phyloP scores from a whole-genome alignment of 2,888 invertebrate species.

The Eupithecia dodoneata region DNA sequence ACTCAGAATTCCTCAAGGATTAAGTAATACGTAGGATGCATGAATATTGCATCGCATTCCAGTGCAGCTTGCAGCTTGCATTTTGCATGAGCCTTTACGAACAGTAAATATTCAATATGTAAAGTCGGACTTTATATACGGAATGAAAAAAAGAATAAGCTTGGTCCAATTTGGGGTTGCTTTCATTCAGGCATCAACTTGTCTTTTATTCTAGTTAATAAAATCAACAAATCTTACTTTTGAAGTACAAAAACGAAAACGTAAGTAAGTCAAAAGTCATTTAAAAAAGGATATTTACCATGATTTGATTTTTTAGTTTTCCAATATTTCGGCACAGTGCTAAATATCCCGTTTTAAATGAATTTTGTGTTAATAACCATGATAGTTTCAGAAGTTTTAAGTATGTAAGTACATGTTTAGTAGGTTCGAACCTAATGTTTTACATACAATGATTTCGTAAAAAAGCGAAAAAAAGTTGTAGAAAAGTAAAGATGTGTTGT shows the following conservation, averaged over 20 bases:
- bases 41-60: slow-evolving; percentile 23
- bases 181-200: neutral
- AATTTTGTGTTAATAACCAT: no score
- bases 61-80: slow-evolving; percentile 11
- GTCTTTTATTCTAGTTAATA: neutral
- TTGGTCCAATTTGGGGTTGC: neutral
- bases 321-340: no score
- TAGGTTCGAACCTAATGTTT: neutral
- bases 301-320: no score
- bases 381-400: no score
- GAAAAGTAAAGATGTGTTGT: no score
- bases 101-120: neutral
- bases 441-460: neutral
- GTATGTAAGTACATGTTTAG: no score
- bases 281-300: no score
- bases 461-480: neutral
- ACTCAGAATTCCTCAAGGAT: neutral
- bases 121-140: neutral
- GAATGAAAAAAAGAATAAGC: neutral
- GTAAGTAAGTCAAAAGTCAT: no score
- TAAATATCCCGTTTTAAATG: no score
- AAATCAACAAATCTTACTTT: neutral
- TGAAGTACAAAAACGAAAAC: no score
- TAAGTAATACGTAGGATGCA: slow-evolving; percentile 6
- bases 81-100: slow-evolving; percentile 18